These are phyloP conservation scores for Channa striata DNA, from an alignment of 2,797 vertebrate species.

Conservation along the genomic window DNA sequence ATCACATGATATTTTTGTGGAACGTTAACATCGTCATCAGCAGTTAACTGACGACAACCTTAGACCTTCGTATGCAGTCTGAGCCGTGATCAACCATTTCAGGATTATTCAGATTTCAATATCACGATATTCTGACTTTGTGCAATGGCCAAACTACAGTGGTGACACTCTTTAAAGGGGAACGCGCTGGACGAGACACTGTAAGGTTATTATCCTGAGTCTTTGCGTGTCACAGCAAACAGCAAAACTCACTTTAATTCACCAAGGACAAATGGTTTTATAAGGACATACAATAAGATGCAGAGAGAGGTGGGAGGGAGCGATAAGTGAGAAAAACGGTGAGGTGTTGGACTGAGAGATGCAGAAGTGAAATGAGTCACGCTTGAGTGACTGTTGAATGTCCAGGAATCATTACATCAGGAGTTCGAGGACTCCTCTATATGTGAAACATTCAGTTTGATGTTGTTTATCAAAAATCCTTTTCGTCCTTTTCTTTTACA, in stretches of 20 bases:
- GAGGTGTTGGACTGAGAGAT: conserved; percentile 6
- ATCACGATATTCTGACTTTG: neutral
- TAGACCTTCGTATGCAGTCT: neutral
- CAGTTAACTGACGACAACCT: neutral
- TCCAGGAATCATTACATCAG: conserved; percentile 15
- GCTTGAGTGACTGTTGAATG: conserved; percentile 3
- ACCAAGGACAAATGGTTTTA: neutral
- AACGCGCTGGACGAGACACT: neutral
- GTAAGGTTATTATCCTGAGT: neutral
- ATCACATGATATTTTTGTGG: neutral
- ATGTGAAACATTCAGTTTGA: neutral
- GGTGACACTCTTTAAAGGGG: too few species aligned
- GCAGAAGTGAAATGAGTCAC: conserved; percentile 6
- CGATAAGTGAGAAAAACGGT: neutral
- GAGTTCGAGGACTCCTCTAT: neutral
- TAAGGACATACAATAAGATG: neutral
- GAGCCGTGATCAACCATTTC: neutral
- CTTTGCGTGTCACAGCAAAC: too few species aligned
- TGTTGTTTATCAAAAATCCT: neutral
- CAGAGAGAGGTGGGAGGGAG: neutral
- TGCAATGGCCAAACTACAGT: neutral
- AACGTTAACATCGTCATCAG: conserved; percentile 12
- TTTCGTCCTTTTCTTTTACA: too few species aligned
- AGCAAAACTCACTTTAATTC: neutral
- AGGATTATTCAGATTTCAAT: neutral